Evolutionary conservation across 2,113 vertebrate species (phyloP).

Genomic region (Orientallactaga bullata): DNA sequence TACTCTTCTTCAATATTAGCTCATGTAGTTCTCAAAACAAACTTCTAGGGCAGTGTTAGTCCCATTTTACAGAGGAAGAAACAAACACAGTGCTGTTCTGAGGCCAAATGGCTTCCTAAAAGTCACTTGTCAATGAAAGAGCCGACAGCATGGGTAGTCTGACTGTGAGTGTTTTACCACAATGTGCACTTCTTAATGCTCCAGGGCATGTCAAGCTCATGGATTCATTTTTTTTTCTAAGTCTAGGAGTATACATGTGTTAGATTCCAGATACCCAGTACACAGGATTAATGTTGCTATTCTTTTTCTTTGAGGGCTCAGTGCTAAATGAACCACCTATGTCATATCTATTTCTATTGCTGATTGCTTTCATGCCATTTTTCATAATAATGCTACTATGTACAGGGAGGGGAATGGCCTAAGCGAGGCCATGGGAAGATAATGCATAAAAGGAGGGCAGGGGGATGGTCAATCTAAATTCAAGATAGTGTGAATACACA

Average conservation of each 20-base stretch:
- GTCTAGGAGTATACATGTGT: neutral
- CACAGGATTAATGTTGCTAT: neutral
- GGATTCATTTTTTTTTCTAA: neutral
- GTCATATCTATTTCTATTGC: neutral
- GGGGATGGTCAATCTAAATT: too few species aligned
- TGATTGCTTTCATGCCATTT: neutral
- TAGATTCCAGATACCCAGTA: neutral
- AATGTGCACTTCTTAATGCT: too few species aligned
- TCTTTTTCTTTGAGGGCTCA: too few species aligned
- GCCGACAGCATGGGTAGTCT: neutral
- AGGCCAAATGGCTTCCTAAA: neutral
- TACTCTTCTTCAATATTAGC: neutral
- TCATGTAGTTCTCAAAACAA: neutral
- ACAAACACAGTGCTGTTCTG: neutral
- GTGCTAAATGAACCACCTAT: too few species aligned
- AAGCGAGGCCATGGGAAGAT: too few species aligned
- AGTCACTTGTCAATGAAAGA: too few species aligned
- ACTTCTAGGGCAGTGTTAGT: neutral
- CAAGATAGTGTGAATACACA: too few species aligned
- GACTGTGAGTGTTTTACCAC: neutral
- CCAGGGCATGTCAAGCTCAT: accelerated
- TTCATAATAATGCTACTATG: neutral
- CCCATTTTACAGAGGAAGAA: conserved; percentile 54
- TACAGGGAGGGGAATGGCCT: too few species aligned
- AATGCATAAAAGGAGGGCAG: too few species aligned